Percentiles rank a stretch among this genome's conserved stretches.
These are phyloP conservation scores for Centropyge bicolor DNA, from an alignment of 2,797 vertebrate genomes.

Conservation along the genomic window DNA sequence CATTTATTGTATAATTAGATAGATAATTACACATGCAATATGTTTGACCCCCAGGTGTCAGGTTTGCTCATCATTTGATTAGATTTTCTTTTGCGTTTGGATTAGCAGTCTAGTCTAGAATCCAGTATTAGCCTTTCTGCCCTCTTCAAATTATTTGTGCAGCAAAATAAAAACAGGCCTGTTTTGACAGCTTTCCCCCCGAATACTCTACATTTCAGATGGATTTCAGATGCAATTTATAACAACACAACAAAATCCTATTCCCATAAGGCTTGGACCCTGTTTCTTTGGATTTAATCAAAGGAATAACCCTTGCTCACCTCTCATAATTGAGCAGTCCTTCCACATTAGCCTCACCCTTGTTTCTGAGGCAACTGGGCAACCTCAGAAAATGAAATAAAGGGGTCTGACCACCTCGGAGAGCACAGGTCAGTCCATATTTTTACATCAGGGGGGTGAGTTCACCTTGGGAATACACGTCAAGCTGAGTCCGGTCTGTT, in stretches of 20 bases:
- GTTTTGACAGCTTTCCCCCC: slow-evolving; percentile 53
- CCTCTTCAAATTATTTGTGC: slow-evolving; percentile 25
- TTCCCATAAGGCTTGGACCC: slow-evolving; percentile 53
- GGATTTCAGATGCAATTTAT: slow-evolving; percentile 54
- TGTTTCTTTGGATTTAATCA: slow-evolving; percentile 82
- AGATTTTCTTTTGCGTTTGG: slow-evolving; percentile 14
- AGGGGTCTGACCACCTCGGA: slow-evolving; percentile 61
- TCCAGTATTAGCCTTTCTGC: slow-evolving; percentile 39
- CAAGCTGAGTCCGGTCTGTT: slow-evolving; percentile 71
- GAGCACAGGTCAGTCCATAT: slow-evolving; percentile 73
- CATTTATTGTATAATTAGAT: neutral
- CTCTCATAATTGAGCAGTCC: slow-evolving; percentile 85
- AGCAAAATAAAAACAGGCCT: slow-evolving; percentile 38
- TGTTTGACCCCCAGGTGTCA: slow-evolving; percentile 55
- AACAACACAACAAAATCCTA: slow-evolving; percentile 62
- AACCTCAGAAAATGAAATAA: slow-evolving; percentile 73
- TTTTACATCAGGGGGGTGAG: slow-evolving; percentile 60
- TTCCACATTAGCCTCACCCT: slow-evolving; percentile 78
- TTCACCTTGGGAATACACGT: slow-evolving; percentile 73
- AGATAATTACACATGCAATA: neutral
- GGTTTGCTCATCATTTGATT: slow-evolving; percentile 45
- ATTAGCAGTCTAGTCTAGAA: slow-evolving; percentile 17
- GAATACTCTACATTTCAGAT: slow-evolving; percentile 42
- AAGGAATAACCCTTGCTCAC: slow-evolving; percentile 76
- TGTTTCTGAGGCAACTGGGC: slow-evolving; percentile 83